These are phyloP conservation scores for Lophura nycthemera DNA, from an alignment of 2,113 vertebrate species.

Conservation along the genomic window DNA sequence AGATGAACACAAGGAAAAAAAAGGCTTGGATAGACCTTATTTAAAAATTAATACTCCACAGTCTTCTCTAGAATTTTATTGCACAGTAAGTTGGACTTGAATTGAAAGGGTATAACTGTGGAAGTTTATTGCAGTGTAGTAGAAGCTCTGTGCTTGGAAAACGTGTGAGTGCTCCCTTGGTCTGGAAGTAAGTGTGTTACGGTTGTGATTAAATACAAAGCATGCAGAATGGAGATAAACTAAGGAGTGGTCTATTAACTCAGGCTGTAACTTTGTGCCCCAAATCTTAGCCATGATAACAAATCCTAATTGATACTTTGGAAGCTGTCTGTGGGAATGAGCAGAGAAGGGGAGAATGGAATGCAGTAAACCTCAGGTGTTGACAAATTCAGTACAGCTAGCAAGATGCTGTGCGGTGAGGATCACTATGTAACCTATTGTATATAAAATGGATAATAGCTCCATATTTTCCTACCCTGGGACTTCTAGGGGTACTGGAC, in stretches of 20 bases:
- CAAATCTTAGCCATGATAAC: background rate
- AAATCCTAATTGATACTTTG: background rate
- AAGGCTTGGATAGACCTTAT: background rate
- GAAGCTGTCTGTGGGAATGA: background rate
- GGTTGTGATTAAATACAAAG: background rate
- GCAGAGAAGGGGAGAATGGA: background rate
- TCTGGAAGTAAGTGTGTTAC: background rate
- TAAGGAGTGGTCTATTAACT: background rate
- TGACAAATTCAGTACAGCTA: background rate
- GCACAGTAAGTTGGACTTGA: background rate
- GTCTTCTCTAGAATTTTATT: background rate
- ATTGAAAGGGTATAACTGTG: background rate
- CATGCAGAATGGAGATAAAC: background rate
- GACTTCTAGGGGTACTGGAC: background rate
- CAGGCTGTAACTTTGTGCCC: background rate
- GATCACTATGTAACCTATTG: background rate
- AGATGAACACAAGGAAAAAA: background rate
- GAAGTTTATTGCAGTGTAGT: background rate
- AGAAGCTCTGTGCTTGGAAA: background rate
- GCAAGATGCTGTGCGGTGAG: background rate
- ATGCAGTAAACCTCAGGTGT: accelerated
- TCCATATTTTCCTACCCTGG: accelerated
- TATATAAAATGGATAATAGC: background rate
- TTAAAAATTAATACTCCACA: background rate
- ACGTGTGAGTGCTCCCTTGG: accelerated